Evolutionary conservation across 2,888 invertebrate species (phyloP).

Genomic region (Leptopilina drosophilae): DNA sequence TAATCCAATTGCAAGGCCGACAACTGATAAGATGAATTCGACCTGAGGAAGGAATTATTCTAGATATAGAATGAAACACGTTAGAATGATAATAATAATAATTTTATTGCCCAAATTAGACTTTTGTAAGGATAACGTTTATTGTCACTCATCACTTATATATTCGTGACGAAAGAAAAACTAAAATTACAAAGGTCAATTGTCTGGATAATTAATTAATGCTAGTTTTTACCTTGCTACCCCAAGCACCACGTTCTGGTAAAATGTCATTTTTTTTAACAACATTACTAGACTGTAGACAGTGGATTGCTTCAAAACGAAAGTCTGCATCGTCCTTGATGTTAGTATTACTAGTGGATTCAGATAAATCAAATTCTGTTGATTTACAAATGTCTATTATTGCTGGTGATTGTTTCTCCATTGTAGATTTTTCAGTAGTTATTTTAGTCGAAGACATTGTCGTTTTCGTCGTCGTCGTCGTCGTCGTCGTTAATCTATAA

Average conservation of each 20-base stretch:
- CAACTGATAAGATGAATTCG: conserved; percentile 80
- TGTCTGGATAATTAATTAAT: too few relatives aligned
- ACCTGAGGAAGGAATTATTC: conserved; percentile 64
- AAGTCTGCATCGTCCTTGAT: conserved; percentile 64
- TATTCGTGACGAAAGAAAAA: too few relatives aligned
- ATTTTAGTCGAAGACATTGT: conserved; percentile 69
- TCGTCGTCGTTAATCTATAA: too few relatives aligned
- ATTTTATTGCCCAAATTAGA: too few relatives aligned
- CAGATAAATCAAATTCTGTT: conserved; percentile 53
- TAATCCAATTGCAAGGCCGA: conserved; percentile 81
- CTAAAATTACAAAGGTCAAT: too few relatives aligned
- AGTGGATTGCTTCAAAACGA: conserved; percentile 65
- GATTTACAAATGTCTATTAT: conserved; percentile 64
- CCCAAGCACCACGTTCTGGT: conserved; percentile 72
- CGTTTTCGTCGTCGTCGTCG: too few relatives aligned
- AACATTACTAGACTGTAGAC: conserved; percentile 55
- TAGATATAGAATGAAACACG: too few relatives aligned
- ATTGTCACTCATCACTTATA: too few relatives aligned
- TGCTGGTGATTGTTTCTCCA: conserved; percentile 63
- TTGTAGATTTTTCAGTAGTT: conserved; percentile 50
- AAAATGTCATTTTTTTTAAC: conserved; percentile 47
- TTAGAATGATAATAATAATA: too few relatives aligned
- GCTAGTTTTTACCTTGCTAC: conserved; percentile 68
- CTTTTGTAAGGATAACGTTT: too few relatives aligned
- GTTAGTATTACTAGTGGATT: conserved; percentile 50